Conservation (phyloP, 2,888 invertebrate genomes). For the Lithosia quadra region DNA sequence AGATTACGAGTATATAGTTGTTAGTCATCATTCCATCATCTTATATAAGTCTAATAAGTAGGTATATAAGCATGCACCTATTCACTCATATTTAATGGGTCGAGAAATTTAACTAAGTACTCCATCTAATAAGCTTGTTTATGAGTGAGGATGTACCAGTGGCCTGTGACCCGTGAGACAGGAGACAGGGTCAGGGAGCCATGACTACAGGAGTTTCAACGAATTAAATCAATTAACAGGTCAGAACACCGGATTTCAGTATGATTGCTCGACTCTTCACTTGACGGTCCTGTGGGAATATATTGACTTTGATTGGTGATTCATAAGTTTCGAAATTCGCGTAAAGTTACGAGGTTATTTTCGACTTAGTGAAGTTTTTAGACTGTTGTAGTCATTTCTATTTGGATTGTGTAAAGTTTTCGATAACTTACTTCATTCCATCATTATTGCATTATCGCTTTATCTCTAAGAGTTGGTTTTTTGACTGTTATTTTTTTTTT, state of each 20-base stretch:
- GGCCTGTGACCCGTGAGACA: slow-evolving; percentile 67
- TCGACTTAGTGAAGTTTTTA: too few species aligned
- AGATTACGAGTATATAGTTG: neutral
- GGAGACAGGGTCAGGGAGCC: slow-evolving; percentile 64
- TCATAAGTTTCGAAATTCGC: slow-evolving; percentile 4
- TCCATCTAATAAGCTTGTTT: slow-evolving; percentile 63
- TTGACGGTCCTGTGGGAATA: slow-evolving; percentile 20
- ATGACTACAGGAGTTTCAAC: slow-evolving; percentile 64
- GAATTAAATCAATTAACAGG: slow-evolving; percentile 69
- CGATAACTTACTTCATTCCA: too few species aligned
- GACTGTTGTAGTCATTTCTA: too few species aligned
- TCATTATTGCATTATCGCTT: too few species aligned
- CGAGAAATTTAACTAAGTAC: slow-evolving; percentile 40
- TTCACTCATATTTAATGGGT: slow-evolving; percentile 26
- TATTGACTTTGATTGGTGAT: slow-evolving; percentile 15
- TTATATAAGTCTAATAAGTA: neutral
- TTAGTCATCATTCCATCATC: neutral
- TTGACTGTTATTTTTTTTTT: too few species aligned
- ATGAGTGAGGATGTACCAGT: slow-evolving; percentile 70
- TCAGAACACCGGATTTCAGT: slow-evolving; percentile 50
- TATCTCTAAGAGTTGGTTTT: too few species aligned
- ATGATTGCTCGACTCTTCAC: slow-evolving; percentile 11
- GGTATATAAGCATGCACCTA: slow-evolving; percentile 6
- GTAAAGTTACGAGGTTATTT: neutral
- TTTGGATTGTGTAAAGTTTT: too few species aligned